These are phyloP conservation scores for Alosa sapidissima DNA, from an alignment of 2,797 vertebrate species.

Conservation along the genomic window DNA sequence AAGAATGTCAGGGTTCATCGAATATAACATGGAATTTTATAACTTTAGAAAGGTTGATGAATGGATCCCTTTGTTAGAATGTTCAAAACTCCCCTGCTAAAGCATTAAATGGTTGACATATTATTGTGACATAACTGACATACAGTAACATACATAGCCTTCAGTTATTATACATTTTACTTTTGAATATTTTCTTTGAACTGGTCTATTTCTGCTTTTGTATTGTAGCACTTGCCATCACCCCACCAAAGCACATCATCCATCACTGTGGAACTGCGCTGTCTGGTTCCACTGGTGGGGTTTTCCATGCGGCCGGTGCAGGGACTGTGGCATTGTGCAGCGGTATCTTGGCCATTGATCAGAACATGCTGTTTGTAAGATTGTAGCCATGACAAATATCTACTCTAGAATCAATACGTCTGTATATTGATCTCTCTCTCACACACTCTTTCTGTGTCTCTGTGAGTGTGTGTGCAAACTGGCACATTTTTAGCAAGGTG, in stretches of 20 bases:
- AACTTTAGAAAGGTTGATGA: too few relatives aligned
- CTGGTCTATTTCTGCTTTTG: not conserved
- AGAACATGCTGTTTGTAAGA: constrained; percentile 9
- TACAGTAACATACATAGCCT: not conserved
- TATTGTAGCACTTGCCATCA: not conserved
- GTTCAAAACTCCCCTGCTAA: too few relatives aligned
- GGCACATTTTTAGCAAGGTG: too few relatives aligned
- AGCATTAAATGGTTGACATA: not conserved
- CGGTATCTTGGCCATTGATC: not conserved
- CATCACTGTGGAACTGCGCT: not conserved
- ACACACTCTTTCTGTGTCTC: constrained; percentile 43
- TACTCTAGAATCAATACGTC: constrained; percentile 40
- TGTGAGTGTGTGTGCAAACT: not conserved
- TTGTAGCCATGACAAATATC: constrained; percentile 41
- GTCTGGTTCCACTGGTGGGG: not conserved
- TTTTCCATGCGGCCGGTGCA: not conserved
- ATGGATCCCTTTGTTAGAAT: too few relatives aligned
- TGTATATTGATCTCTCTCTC: constrained; percentile 52
- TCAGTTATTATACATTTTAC: not conserved
- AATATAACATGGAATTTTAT: too few relatives aligned
- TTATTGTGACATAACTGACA: not conserved
- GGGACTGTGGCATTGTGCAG: not conserved
- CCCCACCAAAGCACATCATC: not conserved
- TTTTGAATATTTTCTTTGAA: not conserved
- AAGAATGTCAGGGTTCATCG: too few relatives aligned